A percentile compares a stretch with the other conserved stretches of the same genome.
Conservation (phyloP, 2,113 vertebrate species). For the Gnathonemus echidnorhynchus region DNA sequence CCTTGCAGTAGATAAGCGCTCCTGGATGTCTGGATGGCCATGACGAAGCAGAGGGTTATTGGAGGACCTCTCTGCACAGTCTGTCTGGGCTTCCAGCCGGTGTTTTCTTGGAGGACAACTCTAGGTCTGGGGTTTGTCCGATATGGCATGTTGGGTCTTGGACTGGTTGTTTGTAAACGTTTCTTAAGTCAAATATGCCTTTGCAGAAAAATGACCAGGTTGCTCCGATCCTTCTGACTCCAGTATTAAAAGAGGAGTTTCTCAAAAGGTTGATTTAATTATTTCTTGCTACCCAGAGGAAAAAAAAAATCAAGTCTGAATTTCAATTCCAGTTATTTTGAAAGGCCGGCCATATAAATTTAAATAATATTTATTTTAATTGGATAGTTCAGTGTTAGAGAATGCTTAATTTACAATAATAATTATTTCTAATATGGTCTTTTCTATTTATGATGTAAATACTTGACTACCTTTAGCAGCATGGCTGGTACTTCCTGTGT, state of each 20-base stretch:
- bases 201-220: not conserved
- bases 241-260: not conserved
- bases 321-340: not conserved
- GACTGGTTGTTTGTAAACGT: not conserved
- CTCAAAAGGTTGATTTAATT: not conserved
- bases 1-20: not conserved
- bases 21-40: not conserved
- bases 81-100: not conserved
- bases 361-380: not conserved
- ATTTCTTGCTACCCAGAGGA: not conserved
- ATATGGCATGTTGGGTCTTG: slow-evolving; percentile 3
- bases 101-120: not conserved
- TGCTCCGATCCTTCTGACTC: not conserved
- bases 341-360: not conserved
- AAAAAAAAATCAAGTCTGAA: not conserved
- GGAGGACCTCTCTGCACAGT: not conserved
- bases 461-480: not conserved
- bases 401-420: not conserved
- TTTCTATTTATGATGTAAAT: not conserved
- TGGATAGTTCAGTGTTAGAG: not conserved
- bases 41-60: not conserved
- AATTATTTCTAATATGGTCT: not conserved
- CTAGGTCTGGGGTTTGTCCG: not conserved
- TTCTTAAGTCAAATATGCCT: not conserved
- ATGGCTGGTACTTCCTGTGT: not conserved